A percentile compares a stretch with the other conserved stretches of the same genome.
These are phyloP conservation scores for Mylabris phalerata DNA, from an alignment of 1,140 invertebrate species.

Conservation along the genomic window DNA sequence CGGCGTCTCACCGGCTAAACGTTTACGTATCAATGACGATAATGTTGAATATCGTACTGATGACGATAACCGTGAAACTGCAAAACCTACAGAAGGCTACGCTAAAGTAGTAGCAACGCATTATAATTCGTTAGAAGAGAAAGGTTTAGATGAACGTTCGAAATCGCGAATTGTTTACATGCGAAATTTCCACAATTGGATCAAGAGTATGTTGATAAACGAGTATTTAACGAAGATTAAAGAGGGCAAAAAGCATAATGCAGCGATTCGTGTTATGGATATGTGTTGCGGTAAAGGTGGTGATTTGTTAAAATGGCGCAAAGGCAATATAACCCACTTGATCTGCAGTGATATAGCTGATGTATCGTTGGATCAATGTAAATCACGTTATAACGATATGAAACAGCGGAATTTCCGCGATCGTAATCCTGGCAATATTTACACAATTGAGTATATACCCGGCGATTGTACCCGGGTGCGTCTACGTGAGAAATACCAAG, in stretches of 20 bases:
- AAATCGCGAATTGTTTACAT: slow-evolving; percentile 88
- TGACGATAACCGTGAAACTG: background rate
- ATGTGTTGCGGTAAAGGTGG: slow-evolving; percentile 94
- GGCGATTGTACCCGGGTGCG: slow-evolving; percentile 86
- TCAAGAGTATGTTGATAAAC: slow-evolving; percentile 90
- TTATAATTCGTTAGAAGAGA: slow-evolving; percentile 79
- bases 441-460: slow-evolving; percentile 79
- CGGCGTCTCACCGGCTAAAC: slow-evolving; percentile 5
- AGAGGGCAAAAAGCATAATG: slow-evolving; percentile 51
- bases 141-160: slow-evolving; percentile 67
- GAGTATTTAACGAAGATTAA: slow-evolving; percentile 61
- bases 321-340: slow-evolving; percentile 73
- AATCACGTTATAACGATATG: slow-evolving; percentile 60
- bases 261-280: slow-evolving; percentile 58
- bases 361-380: slow-evolving; percentile 83
- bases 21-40: slow-evolving; percentile 4
- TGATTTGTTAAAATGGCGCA: slow-evolving; percentile 92
- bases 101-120: slow-evolving; percentile 68
- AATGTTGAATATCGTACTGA: background rate
- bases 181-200: slow-evolving; percentile 98
- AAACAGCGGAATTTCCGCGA: slow-evolving; percentile 39
- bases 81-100: slow-evolving; percentile 33
- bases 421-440: slow-evolving; percentile 41
- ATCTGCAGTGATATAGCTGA: slow-evolving; percentile 93
- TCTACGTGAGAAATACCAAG: slow-evolving; percentile 62